Percentiles rank a stretch among this genome's conserved stretches.
Evolutionary conservation across 2,113 vertebrate species (phyloP).

Genomic region (Archocentrus centrarchus): DNA sequence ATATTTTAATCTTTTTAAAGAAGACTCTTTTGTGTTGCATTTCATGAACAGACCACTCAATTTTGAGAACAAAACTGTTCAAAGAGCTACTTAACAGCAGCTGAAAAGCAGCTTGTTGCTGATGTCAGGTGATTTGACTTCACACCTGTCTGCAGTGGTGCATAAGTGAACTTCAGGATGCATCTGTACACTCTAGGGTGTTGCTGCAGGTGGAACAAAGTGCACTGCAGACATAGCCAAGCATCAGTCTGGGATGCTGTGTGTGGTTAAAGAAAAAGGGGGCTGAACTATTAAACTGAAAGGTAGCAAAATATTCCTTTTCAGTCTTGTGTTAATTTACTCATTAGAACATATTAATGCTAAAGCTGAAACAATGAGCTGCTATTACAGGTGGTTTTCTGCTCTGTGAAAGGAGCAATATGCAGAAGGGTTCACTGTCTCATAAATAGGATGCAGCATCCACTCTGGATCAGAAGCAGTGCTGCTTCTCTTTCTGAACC

Average conservation of each 20-base stretch:
- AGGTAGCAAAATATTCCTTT: too few species aligned
- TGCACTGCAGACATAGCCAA: accelerated
- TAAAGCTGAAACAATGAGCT: too few species aligned
- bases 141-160: not conserved
- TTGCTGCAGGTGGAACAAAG: not conserved
- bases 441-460: too few species aligned
- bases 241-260: not conserved
- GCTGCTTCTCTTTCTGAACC: too few species aligned
- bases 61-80: not conserved
- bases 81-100: not conserved
- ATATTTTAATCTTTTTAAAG: not conserved
- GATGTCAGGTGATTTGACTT: not conserved
- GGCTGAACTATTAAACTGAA: not conserved
- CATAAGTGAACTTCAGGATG: not conserved
- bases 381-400: too few species aligned
- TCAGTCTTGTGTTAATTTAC: too few species aligned
- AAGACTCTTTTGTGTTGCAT: not conserved
- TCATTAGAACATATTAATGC: too few species aligned
- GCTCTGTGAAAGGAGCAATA: too few species aligned
- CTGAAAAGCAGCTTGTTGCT: not conserved
- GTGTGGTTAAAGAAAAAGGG: not conserved
- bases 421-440: too few species aligned
- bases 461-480: too few species aligned
- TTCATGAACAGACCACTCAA: not conserved
- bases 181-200: not conserved